Percentiles rank a stretch among this genome's conserved stretches.
These are phyloP conservation scores for Linepithema humile DNA, from an alignment of 1,140 invertebrate species.

Conservation along the genomic window DNA sequence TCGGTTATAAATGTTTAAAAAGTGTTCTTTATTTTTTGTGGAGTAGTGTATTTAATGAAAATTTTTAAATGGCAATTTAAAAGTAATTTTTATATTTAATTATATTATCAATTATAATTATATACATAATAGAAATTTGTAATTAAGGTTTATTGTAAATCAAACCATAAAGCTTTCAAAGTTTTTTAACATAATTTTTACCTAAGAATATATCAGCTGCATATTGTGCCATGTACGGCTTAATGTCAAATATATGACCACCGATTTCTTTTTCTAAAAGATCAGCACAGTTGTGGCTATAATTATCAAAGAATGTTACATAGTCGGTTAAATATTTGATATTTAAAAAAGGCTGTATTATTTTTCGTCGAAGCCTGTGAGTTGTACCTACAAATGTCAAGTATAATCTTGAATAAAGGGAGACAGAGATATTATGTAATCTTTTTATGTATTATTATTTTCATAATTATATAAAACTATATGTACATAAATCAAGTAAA, in stretches of 20 bases:
- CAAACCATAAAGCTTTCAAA: not conserved
- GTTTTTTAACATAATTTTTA: not conserved
- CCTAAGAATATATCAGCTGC: not conserved
- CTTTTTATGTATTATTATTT: not conserved
- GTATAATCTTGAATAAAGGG: not conserved
- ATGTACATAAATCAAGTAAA: not conserved
- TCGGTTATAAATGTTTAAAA: too few relatives aligned
- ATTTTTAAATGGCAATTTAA: too few relatives aligned
- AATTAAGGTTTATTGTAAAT: not conserved
- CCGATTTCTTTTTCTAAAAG: not conserved
- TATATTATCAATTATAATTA: too few relatives aligned
- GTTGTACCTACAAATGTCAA: not conserved
- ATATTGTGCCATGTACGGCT: not conserved
- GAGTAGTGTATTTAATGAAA: too few relatives aligned
- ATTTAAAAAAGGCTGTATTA: not conserved
- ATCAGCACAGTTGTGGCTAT: not conserved
- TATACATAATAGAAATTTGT: not conserved
- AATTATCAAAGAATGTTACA: constrained; percentile 2
- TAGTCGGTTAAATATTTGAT: not conserved
- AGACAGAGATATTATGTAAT: not conserved
- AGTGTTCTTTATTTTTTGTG: too few relatives aligned
- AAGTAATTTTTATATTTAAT: too few relatives aligned
- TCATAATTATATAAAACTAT: not conserved
- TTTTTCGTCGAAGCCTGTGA: constrained; percentile 15
- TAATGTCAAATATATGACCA: not conserved